phyloP scores from a whole-genome alignment of 2,797 vertebrate species.

The Trachurus trachurus region DNA sequence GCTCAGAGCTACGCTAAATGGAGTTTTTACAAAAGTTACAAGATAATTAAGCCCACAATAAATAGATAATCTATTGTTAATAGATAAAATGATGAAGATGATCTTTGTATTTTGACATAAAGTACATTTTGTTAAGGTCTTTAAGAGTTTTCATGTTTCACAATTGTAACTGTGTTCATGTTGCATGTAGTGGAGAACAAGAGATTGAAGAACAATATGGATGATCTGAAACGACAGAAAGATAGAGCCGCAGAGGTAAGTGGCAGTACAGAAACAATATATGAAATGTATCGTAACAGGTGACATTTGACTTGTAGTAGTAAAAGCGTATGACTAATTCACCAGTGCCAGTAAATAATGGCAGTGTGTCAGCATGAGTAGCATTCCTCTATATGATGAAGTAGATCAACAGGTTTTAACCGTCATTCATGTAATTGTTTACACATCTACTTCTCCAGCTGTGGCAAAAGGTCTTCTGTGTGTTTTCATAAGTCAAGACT shows the following conservation, averaged over 20 bases:
- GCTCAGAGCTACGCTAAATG: no score
- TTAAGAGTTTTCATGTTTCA: no score
- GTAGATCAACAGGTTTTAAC: background rate
- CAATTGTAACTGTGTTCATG: slow-evolving; percentile 5
- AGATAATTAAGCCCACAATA: background rate
- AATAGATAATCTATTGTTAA: background rate
- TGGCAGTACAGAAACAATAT: background rate
- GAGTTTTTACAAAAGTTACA: background rate
- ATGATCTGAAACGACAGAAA: slow-evolving; percentile 63
- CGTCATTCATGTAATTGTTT: background rate
- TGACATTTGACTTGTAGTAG: background rate
- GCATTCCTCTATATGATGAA: background rate
- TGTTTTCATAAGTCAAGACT: background rate
- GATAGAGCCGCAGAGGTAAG: slow-evolving; percentile 72
- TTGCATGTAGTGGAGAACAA: slow-evolving; percentile 80
- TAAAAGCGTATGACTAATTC: no score
- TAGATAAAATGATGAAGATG: no score
- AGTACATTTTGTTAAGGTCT: no score
- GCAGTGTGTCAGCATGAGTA: background rate
- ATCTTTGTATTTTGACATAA: background rate
- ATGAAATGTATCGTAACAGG: background rate
- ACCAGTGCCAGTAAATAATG: background rate
- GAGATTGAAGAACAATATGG: slow-evolving; percentile 65
- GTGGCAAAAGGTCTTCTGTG: background rate
- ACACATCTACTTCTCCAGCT: background rate